These are phyloP conservation scores for Apodemus agrarius DNA, from an alignment of 2,797 vertebrate genomes.

Conservation along the genomic window DNA sequence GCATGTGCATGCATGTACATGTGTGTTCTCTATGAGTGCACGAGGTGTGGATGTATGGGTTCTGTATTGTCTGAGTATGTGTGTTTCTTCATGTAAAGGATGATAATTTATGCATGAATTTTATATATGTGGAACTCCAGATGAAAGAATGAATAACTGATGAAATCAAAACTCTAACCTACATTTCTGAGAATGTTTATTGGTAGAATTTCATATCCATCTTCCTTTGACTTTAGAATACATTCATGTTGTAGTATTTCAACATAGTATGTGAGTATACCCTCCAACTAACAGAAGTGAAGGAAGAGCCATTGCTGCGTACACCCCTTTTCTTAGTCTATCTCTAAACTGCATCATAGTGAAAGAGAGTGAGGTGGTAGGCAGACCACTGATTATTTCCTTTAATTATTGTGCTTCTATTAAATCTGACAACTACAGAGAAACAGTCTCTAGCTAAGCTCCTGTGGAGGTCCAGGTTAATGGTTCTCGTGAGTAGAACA, in stretches of 20 bases:
- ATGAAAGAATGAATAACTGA: neutral
- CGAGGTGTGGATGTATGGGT: neutral
- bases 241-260: neutral
- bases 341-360: neutral
- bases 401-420: constrained; percentile 24
- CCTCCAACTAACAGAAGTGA: neutral
- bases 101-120: neutral
- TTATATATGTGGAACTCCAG: neutral
- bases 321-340: neutral
- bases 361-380: neutral
- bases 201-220: neutral
- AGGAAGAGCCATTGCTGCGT: neutral
- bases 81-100: neutral
- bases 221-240: neutral
- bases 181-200: constrained; percentile 18
- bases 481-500: neutral
- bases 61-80: neutral
- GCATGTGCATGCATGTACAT: neutral
- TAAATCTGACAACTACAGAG: constrained; percentile 55
- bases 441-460: neutral
- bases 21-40: neutral
- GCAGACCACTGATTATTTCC: neutral
- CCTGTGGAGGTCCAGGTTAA: neutral
- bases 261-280: neutral
- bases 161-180: neutral